These are phyloP conservation scores for Shinisaurus crocodilurus DNA, from an alignment of 2,113 vertebrate genomes.

Conservation along the genomic window DNA sequence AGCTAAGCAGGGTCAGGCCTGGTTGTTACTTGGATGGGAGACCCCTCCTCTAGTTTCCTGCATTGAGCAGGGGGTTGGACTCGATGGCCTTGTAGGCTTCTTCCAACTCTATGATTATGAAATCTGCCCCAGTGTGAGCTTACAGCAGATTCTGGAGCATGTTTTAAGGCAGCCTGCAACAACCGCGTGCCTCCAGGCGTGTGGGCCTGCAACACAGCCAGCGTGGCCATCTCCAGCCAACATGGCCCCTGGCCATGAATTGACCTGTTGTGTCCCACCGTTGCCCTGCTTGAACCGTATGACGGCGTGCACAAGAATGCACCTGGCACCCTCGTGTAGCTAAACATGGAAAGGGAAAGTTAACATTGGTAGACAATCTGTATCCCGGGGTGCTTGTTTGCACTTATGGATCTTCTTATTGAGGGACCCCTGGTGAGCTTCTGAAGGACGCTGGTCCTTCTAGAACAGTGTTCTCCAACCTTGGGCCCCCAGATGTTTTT, in stretches of 20 bases:
- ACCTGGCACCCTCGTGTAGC: not conserved
- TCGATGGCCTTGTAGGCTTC: too few relatives aligned
- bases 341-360: not conserved
- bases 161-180: not conserved
- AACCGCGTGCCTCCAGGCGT: too few relatives aligned
- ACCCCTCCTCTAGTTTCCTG: too few relatives aligned
- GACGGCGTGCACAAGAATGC: not conserved
- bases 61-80: too few relatives aligned
- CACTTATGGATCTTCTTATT: not conserved
- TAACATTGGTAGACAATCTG: not conserved
- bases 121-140: not conserved
- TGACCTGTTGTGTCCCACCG: not conserved
- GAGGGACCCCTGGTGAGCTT: not conserved
- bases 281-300: not conserved
- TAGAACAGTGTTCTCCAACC: too few relatives aligned
- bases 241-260: not conserved
- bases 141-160: not conserved
- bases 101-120: too few relatives aligned
- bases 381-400: not conserved
- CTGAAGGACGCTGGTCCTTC: too few relatives aligned
- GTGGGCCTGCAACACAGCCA: not conserved
- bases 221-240: too few relatives aligned
- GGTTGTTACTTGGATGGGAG: too few relatives aligned
- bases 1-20: too few relatives aligned
- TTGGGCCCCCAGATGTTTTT: too few relatives aligned